Evolutionary conservation across 2,113 vertebrate species (phyloP).

Genomic region (Oenanthe oenanthe): DNA sequence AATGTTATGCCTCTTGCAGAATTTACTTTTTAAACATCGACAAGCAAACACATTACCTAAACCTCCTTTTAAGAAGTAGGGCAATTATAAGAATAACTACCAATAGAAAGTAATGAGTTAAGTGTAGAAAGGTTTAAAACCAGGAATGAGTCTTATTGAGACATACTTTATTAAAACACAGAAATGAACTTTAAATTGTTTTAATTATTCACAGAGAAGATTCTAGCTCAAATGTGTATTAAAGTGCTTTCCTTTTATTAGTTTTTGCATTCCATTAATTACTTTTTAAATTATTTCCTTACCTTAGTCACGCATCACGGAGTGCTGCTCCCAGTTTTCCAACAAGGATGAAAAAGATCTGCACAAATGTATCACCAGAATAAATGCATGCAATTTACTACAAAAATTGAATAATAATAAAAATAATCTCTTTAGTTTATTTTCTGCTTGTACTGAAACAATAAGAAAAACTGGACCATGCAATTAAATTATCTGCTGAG

Average conservation of each 20-base stretch:
- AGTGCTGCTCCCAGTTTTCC: not conserved
- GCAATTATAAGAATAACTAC: not conserved
- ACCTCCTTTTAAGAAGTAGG: not conserved
- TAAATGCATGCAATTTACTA: not conserved
- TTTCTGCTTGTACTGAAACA: conserved; percentile 32
- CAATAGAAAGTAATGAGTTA: not conserved
- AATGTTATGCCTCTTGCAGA: not conserved
- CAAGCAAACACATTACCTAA: not conserved
- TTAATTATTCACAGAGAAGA: conserved; percentile 70
- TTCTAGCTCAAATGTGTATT: conserved; percentile 73
- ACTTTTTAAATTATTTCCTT: conserved; percentile 75
- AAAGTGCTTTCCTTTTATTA: conserved; percentile 68
- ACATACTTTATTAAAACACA: conserved; percentile 54
- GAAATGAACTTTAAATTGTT: conserved; percentile 59
- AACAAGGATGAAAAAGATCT: not conserved
- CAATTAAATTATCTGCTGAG: conserved; percentile 46
- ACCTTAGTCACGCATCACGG: not conserved
- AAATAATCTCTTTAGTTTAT: not conserved
- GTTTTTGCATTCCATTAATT: conserved; percentile 73
- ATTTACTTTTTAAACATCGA: not conserved
- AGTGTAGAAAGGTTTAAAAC: not conserved
- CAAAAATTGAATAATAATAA: not conserved
- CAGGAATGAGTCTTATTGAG: conserved; percentile 7
- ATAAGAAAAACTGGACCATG: not conserved
- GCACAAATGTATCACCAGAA: not conserved